A percentile compares a stretch with the other conserved stretches of the same genome.
Evolutionary conservation across 1,140 invertebrate genomes (phyloP).

Genomic region (Globodera rostochiensis): DNA sequence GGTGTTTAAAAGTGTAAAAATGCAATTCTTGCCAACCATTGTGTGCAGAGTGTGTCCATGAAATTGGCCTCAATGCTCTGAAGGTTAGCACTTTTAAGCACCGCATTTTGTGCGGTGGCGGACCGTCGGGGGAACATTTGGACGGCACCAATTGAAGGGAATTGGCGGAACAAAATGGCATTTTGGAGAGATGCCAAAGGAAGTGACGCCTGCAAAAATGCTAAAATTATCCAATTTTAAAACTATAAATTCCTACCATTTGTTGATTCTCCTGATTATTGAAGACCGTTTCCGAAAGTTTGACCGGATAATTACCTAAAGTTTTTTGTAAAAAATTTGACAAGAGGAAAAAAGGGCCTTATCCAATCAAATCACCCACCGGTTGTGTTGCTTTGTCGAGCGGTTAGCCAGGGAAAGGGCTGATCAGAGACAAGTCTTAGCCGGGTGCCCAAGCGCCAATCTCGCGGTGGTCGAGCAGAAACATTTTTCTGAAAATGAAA

Average conservation of each 20-base stretch:
- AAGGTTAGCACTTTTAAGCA: constrained; percentile 26
- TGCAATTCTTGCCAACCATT: background rate
- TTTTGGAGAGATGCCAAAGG: constrained; percentile 7
- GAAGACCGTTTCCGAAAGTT: background rate
- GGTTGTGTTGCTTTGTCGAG: background rate
- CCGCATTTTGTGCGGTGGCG: constrained; percentile 5
- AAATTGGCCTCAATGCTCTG: constrained; percentile 23
- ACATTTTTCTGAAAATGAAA: background rate
- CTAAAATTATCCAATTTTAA: background rate
- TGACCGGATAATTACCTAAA: constrained; percentile 10
- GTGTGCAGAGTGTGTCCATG: constrained; percentile 12
- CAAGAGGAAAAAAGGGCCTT: background rate
- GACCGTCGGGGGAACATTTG: constrained; percentile 14
- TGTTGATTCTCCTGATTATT: background rate
- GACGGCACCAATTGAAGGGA: constrained; percentile 25
- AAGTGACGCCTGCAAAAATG: background rate
- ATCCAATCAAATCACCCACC: background rate
- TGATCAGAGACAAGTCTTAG: constrained; percentile 14
- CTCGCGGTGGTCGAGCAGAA: background rate
- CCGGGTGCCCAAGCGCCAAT: constrained; percentile 14
- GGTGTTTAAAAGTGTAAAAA: too few relatives aligned
- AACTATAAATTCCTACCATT: background rate
- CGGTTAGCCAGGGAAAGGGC: constrained; percentile 19
- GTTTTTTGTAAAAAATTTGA: background rate
- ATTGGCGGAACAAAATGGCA: constrained; percentile 16